A percentile compares a stretch with the other conserved stretches of the same genome.
Conservation (phyloP, 2,888 invertebrate genomes). For the Desoria tigrina region DNA sequence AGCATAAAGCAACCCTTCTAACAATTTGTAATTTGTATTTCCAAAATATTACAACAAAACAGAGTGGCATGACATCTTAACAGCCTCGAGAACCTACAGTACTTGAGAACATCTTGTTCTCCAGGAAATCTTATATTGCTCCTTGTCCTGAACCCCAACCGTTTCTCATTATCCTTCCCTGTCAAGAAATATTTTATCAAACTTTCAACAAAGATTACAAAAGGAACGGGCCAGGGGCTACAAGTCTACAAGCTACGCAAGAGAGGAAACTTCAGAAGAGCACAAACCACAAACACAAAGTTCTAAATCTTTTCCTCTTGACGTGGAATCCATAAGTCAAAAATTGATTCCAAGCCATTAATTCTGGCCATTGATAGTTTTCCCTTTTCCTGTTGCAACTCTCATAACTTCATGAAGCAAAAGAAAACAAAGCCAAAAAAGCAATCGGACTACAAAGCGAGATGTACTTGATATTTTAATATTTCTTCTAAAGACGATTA, state of each 20-base stretch:
- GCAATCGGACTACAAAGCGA: no score
- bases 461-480: no score
- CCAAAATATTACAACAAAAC: not conserved
- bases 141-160: not conserved
- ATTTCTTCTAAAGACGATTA: no score
- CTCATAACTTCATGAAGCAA: no score
- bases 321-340: slow-evolving; percentile 50
- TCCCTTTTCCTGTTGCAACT: slow-evolving; percentile 42
- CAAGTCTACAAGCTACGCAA: no score
- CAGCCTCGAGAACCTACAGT: not conserved
- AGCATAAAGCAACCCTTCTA: slow-evolving; percentile 10
- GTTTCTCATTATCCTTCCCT: slow-evolving; percentile 31
- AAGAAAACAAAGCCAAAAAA: no score
- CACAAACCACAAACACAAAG: slow-evolving; percentile 29
- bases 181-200: slow-evolving; percentile 26
- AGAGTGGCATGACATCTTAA: slow-evolving; percentile 1
- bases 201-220: slow-evolving; percentile 12
- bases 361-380: slow-evolving; percentile 45
- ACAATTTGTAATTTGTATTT: slow-evolving; percentile 10
- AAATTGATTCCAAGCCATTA: slow-evolving; percentile 53
- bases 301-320: slow-evolving; percentile 36
- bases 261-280: not conserved
- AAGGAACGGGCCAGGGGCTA: not conserved
- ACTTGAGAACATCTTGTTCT: slow-evolving; percentile 9
- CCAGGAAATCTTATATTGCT: not conserved